phyloP scores from a whole-genome alignment of 2,797 vertebrate species.

The Onychomys leucogaster region DNA sequence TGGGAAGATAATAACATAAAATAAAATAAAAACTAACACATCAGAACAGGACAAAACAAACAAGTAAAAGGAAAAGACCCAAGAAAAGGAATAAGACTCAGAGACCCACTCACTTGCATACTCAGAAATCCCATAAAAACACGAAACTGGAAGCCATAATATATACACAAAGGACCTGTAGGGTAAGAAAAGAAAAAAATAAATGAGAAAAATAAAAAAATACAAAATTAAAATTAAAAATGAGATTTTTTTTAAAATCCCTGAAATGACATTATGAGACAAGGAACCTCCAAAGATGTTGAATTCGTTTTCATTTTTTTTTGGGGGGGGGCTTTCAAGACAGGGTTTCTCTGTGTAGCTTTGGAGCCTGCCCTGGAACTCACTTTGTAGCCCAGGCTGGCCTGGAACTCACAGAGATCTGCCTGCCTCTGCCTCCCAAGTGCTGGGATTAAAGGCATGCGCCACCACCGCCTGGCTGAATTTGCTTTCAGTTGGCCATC shows the following conservation, averaged over 20 bases:
- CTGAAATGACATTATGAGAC: no score
- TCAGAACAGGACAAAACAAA: not conserved
- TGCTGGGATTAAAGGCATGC: no score
- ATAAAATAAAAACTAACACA: not conserved
- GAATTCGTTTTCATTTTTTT: not conserved
- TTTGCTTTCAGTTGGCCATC: not conserved
- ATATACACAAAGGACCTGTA: not conserved
- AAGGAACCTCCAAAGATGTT: not conserved
- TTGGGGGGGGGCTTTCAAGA: no score
- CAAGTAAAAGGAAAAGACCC: not conserved
- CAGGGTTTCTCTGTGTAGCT: no score
- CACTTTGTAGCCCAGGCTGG: no score
- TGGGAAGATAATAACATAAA: not conserved
- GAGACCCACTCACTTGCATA: not conserved
- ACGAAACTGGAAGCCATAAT: not conserved
- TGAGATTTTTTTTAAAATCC: not conserved
- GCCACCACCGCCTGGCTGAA: no score
- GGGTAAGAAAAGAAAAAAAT: not conserved
- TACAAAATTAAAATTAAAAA: not conserved
- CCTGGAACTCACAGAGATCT: no score
- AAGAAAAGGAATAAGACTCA: not conserved
- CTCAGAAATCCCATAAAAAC: not conserved
- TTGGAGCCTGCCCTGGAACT: no score
- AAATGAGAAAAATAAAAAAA: not conserved
- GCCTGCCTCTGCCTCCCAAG: no score